phyloP scores from a whole-genome alignment of 2,113 vertebrate genomes.

The Antigone vipio region DNA sequence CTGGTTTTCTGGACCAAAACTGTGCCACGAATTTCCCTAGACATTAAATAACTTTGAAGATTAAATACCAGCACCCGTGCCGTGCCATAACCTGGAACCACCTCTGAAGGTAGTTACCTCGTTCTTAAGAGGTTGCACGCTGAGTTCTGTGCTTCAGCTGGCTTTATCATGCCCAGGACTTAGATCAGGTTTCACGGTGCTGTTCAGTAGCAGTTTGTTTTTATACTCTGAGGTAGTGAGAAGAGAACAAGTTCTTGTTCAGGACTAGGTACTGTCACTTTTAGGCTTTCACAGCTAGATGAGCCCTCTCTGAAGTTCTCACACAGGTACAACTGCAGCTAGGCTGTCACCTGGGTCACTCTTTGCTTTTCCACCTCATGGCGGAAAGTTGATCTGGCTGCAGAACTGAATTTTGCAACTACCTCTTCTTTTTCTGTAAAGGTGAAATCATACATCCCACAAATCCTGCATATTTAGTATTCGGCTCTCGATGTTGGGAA shows the following conservation, averaged over 20 bases:
- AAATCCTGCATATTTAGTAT: background rate
- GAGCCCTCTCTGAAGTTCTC: background rate
- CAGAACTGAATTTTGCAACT: background rate
- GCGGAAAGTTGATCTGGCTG: background rate
- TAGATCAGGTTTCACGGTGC: background rate
- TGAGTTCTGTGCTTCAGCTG: background rate
- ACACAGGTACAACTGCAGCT: background rate
- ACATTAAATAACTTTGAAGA: background rate
- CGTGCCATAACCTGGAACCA: background rate
- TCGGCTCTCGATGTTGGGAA: background rate
- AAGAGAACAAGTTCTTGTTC: conserved; percentile 1
- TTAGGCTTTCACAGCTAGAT: background rate
- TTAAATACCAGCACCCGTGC: background rate
- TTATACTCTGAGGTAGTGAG: conserved; percentile 49
- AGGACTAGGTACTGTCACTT: background rate
- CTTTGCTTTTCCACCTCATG: background rate
- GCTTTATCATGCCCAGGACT: background rate
- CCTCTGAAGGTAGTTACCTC: background rate
- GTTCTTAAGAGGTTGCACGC: background rate
- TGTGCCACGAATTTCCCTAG: background rate
- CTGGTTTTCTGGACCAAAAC: background rate
- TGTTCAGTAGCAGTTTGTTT: background rate
- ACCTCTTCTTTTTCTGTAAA: background rate
- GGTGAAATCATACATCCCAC: background rate
- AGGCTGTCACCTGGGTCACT: background rate